Conservation (phyloP, 2,888 invertebrate species). For the Phaedon cochleariae region DNA sequence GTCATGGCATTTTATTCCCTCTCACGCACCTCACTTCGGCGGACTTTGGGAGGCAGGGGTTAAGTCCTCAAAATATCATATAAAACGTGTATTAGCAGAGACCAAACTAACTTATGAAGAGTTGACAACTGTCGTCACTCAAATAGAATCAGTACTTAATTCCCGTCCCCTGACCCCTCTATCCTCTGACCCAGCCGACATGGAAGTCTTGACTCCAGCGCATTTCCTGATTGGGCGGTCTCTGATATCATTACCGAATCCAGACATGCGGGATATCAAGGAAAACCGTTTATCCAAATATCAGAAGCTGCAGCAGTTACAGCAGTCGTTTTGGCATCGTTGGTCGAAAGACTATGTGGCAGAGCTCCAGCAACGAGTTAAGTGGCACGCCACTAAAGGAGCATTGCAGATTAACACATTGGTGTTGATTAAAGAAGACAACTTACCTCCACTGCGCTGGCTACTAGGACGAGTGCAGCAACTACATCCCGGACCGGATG, state of each 20-base stretch:
- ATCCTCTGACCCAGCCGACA: constrained; percentile 44
- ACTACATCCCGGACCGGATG: not conserved
- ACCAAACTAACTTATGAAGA: constrained; percentile 48
- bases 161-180: constrained; percentile 49
- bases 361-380: constrained; percentile 39
- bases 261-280: constrained; percentile 25
- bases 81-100: constrained; percentile 43
- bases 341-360: constrained; percentile 46
- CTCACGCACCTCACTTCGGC: constrained; percentile 49
- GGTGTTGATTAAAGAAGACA: not conserved
- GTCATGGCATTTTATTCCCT: constrained; percentile 32
- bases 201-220: constrained; percentile 44
- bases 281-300: constrained; percentile 36
- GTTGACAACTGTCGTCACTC: constrained; percentile 45
- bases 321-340: constrained; percentile 44
- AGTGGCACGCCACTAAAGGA: constrained; percentile 29
- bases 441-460: not conserved
- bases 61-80: constrained; percentile 48
- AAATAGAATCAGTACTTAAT: constrained; percentile 52
- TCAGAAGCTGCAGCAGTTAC: constrained; percentile 40
- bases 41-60: constrained; percentile 54
- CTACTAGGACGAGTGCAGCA: not conserved
- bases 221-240: constrained; percentile 48
- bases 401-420: not conserved
- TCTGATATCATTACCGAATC: constrained; percentile 38